A percentile compares a stretch with the other conserved stretches of the same genome.
Evolutionary conservation across 2,113 vertebrate genomes (phyloP).

Genomic region (Megaleporinus macrocephalus): DNA sequence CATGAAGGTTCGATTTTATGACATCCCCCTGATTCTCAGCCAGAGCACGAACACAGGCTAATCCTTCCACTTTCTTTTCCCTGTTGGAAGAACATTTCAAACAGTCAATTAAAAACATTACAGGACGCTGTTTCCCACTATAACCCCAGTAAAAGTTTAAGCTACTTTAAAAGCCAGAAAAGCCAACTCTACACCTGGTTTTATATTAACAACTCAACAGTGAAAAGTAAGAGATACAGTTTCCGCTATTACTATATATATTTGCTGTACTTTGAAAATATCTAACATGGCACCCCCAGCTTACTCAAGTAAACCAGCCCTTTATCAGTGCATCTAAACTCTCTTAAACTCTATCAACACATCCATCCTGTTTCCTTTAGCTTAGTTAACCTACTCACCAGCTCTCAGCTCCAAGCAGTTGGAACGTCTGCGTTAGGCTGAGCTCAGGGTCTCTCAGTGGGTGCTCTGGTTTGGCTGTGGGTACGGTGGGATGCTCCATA

Average conservation of each 20-base stretch:
- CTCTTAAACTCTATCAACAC: no score
- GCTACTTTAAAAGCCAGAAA: no score
- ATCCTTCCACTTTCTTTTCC: slow-evolving; percentile 85
- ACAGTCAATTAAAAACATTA: neutral
- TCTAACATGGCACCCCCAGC: no score
- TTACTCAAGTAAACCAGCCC: no score
- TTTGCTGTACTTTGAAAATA: no score
- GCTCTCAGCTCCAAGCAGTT: slow-evolving; percentile 71
- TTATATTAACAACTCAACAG: no score
- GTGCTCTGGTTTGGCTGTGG: slow-evolving; percentile 59
- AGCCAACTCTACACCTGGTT: no score
- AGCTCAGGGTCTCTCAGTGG: slow-evolving; percentile 66
- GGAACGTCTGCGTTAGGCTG: slow-evolving; percentile 70
- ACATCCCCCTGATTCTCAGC: slow-evolving; percentile 75
- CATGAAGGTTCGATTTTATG: slow-evolving; percentile 76
- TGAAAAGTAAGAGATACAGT: no score
- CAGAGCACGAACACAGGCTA: slow-evolving; percentile 78
- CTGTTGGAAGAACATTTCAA: slow-evolving; percentile 53
- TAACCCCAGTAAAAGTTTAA: no score
- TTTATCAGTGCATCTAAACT: no score
- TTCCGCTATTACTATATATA: no score
- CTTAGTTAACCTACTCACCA: slow-evolving; percentile 70
- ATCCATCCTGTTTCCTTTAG: neutral
- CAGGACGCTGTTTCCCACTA: no score
- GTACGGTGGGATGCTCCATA: slow-evolving; percentile 55